Evolutionary conservation across 2,888 invertebrate genomes (phyloP).

Genomic region (Muscina levida): DNA sequence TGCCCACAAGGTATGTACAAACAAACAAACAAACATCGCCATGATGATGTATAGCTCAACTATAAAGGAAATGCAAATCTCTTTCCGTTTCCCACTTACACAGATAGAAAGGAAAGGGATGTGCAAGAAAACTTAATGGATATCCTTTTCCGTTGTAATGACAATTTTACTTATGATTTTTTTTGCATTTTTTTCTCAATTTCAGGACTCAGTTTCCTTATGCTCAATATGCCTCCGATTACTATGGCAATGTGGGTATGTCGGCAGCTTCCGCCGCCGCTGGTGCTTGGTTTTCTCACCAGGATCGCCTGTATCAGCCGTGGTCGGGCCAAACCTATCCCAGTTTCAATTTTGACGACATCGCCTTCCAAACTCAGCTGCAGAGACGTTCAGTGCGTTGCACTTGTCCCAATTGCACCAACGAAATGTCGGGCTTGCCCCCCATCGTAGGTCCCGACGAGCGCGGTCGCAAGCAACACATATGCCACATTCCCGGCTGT

Average conservation of each 20-base stretch:
- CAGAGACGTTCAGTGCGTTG: conserved; percentile 88
- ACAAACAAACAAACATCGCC: conserved; percentile 66
- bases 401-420: conserved; percentile 90
- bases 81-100: conserved; percentile 26
- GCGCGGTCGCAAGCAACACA: conserved; percentile 89
- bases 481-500: conserved; percentile 93
- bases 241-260: conserved; percentile 78
- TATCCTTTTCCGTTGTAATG: conserved; percentile 32
- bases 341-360: conserved; percentile 78
- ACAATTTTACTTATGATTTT: conserved; percentile 44
- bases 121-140: background rate
- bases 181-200: conserved; percentile 22
- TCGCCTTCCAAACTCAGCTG: conserved; percentile 81
- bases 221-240: conserved; percentile 78
- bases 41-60: conserved; percentile 2
- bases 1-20: conserved; percentile 75
- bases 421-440: conserved; percentile 88
- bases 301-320: conserved; percentile 76
- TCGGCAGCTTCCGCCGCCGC: conserved; percentile 75
- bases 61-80: conserved; percentile 14
- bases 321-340: conserved; percentile 78
- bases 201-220: conserved; percentile 78
- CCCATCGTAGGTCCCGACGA: conserved; percentile 87
- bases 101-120: conserved; percentile 44
- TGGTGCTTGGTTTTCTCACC: conserved; percentile 78